Conservation (phyloP, 2,888 invertebrate species). For the Scelioninae gen. 1 region DNA sequence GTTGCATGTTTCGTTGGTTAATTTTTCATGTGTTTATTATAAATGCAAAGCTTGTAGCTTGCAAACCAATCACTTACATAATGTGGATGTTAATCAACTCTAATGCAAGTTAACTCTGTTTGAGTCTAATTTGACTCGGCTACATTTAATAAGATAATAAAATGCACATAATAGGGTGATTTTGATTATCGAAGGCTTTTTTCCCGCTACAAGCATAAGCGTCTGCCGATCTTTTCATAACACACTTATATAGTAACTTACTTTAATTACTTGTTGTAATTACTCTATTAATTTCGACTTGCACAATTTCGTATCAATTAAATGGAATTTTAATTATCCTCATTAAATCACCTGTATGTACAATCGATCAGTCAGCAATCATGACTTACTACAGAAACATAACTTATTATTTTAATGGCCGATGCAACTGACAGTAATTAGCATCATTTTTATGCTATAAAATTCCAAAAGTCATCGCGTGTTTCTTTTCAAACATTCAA, state of each 20-base stretch:
- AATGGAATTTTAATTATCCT: conserved; percentile 6
- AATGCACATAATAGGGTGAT: neutral
- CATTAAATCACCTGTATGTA: neutral
- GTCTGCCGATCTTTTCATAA: neutral
- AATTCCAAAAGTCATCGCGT: neutral
- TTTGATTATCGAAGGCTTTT: conserved; percentile 5
- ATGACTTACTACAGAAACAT: conserved; percentile 9
- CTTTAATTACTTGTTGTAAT: conserved; percentile 7
- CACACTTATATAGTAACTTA: conserved; percentile 7
- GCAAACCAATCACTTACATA: conserved; percentile 9
- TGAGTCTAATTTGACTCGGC: neutral
- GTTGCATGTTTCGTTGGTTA: neutral
- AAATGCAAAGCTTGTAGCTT: conserved; percentile 17
- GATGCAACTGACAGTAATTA: neutral
- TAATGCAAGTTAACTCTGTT: conserved; percentile 11
- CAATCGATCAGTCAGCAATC: conserved; percentile 10
- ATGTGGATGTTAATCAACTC: conserved; percentile 15
- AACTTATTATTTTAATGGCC: conserved; percentile 8
- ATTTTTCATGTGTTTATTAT: conserved; percentile 2
- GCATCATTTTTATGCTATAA: neutral
- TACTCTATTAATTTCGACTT: conserved; percentile 16
- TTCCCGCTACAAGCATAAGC: neutral
- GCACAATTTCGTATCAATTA: conserved; percentile 8
- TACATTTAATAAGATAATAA: conserved; percentile 25
- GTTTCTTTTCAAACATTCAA: neutral